Percentiles rank a stretch among this genome's conserved stretches.
These are phyloP conservation scores for Aquatica leii DNA, from an alignment of 2,888 invertebrate genomes.

Conservation along the genomic window DNA sequence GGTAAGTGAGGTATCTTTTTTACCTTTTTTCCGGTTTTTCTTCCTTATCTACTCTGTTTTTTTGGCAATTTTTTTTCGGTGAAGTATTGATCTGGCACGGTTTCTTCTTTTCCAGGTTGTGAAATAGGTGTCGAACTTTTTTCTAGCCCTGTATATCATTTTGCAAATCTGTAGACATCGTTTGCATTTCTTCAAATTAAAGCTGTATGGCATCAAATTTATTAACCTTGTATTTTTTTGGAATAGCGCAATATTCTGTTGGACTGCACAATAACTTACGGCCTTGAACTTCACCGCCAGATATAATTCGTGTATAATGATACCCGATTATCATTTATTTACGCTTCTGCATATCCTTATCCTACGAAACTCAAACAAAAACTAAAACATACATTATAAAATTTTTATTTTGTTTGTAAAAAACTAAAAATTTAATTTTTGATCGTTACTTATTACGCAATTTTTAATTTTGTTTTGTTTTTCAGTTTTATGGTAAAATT, in stretches of 20 bases:
- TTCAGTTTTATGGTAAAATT: too few relatives aligned
- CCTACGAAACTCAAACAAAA: too few relatives aligned
- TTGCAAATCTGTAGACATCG: constrained; percentile 7
- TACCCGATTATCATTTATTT: constrained; percentile 8
- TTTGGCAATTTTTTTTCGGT: not conserved
- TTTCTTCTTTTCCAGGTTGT: not conserved
- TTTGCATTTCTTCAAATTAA: constrained; percentile 9
- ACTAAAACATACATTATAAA: too few relatives aligned
- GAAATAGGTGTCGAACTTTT: constrained; percentile 12
- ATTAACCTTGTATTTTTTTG: constrained; percentile 20
- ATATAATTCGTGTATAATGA: constrained; percentile 9
- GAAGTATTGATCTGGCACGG: not conserved
- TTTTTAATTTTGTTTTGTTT: too few relatives aligned
- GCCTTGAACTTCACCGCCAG: constrained; percentile 11
- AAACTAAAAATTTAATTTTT: too few relatives aligned
- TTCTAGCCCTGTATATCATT: constrained; percentile 9
- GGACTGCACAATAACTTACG: constrained; percentile 12
- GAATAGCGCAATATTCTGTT: constrained; percentile 13
- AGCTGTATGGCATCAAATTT: constrained; percentile 9
- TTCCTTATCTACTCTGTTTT: not conserved
- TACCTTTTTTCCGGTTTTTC: constrained; percentile 18
- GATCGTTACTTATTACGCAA: too few relatives aligned
- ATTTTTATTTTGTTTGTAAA: too few relatives aligned
- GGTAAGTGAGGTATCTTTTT: not conserved
- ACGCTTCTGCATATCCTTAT: not conserved